These are phyloP conservation scores for Gambusia affinis DNA, from an alignment of 2,113 vertebrate genomes.

Conservation along the genomic window DNA sequence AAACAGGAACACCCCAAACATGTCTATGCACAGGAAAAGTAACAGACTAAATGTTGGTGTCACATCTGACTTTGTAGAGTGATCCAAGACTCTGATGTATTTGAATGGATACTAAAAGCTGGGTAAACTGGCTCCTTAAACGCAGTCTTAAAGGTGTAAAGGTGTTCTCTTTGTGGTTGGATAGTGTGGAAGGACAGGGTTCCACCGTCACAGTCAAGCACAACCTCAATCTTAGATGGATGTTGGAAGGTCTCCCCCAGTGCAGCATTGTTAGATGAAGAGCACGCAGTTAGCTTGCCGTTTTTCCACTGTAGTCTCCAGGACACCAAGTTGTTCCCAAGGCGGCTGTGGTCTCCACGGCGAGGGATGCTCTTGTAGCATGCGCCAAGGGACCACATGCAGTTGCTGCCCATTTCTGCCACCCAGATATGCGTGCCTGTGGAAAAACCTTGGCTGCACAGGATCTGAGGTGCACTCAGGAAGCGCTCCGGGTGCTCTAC, in stretches of 20 bases:
- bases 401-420: constrained; percentile 67
- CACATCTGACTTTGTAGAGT: constrained; percentile 65
- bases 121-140: constrained; percentile 76
- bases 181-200: constrained; percentile 66
- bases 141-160: constrained; percentile 70
- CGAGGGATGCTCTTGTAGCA: constrained; percentile 72
- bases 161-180: constrained; percentile 64
- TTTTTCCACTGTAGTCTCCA: constrained; percentile 81
- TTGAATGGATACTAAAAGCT: constrained; percentile 76
- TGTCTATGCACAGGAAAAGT: background rate
- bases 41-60: background rate
- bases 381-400: constrained; percentile 75
- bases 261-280: constrained; percentile 56
- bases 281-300: constrained; percentile 72
- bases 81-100: constrained; percentile 77
- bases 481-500: constrained; percentile 71
- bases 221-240: constrained; percentile 63
- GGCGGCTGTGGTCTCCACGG: constrained; percentile 73
- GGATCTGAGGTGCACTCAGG: constrained; percentile 56
- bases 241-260: constrained; percentile 31
- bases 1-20: background rate
- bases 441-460: constrained; percentile 73
- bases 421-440: constrained; percentile 71
- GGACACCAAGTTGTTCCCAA: constrained; percentile 75
- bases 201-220: constrained; percentile 71